These are phyloP conservation scores for Dryoscopus gambensis DNA, from an alignment of 2,113 vertebrate genomes.

Conservation along the genomic window DNA sequence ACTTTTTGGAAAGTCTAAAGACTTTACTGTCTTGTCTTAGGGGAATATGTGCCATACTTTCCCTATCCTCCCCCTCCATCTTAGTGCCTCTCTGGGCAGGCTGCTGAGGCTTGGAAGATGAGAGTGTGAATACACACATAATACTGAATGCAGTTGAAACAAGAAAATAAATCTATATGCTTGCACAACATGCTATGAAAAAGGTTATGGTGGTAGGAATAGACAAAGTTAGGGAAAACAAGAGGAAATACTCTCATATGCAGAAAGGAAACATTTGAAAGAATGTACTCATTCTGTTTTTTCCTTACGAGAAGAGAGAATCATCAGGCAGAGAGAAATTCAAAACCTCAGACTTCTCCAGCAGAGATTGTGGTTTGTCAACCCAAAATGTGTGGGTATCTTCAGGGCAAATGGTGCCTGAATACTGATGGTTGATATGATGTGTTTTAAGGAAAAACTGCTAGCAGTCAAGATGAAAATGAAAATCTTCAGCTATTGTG, in stretches of 20 bases:
- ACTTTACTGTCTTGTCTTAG: not conserved
- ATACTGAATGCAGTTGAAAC: not conserved
- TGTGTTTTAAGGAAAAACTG: not conserved
- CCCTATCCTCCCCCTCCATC: not conserved
- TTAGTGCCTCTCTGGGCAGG: not conserved
- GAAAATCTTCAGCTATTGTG: not conserved
- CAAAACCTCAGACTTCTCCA: not conserved
- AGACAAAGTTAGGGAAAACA: not conserved
- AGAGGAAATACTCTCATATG: not conserved
- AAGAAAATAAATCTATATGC: accelerated
- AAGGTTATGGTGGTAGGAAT: not conserved
- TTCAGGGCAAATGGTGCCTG: not conserved
- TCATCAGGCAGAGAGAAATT: not conserved
- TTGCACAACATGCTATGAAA: accelerated
- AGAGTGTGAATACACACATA: not conserved
- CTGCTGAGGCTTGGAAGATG: not conserved
- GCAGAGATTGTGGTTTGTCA: not conserved
- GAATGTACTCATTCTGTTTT: not conserved
- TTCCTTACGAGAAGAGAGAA: not conserved
- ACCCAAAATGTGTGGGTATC: not conserved
- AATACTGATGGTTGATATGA: not conserved
- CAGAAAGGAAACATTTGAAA: not conserved
- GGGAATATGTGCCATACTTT: not conserved
- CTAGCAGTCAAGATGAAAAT: not conserved
- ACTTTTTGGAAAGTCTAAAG: not conserved